Conservation (phyloP, 2,797 vertebrate species). For the Bryconaethiops microstoma region DNA sequence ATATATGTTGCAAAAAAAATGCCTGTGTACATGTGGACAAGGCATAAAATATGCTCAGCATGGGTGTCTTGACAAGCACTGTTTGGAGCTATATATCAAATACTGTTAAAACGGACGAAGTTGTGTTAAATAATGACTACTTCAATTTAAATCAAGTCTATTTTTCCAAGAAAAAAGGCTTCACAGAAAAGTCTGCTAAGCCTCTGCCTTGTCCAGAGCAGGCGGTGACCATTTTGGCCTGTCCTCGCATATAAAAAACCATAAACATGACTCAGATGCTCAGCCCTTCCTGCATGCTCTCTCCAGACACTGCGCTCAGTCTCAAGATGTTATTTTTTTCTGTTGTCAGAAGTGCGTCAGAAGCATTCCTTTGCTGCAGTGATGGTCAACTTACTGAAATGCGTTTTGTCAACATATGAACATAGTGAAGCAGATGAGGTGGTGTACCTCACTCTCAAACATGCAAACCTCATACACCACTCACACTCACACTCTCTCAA, state of each 20-base stretch:
- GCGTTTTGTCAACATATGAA: not conserved
- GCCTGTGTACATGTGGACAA: too few species aligned
- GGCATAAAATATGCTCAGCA: too few species aligned
- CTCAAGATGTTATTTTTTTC: not conserved
- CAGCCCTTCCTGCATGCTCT: not conserved
- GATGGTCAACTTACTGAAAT: not conserved
- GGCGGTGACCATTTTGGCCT: not conserved
- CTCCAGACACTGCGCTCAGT: not conserved
- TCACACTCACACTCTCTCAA: too few species aligned
- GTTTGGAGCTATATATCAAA: too few species aligned
- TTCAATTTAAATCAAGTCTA: too few species aligned
- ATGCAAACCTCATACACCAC: too few species aligned
- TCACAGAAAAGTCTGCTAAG: not conserved
- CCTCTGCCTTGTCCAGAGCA: not conserved
- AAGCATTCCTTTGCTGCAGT: not conserved
- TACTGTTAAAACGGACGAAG: too few species aligned
- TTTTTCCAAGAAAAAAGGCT: not conserved
- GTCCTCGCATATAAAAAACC: not conserved
- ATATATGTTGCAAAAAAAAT: too few species aligned
- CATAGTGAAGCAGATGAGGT: not conserved
- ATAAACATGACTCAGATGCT: not conserved
- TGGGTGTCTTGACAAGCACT: too few species aligned
- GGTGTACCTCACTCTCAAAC: not conserved
- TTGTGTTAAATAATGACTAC: too few species aligned
- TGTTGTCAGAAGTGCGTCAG: not conserved